Conservation (phyloP, 2,888 invertebrate species). For the Hemithea aestivaria region DNA sequence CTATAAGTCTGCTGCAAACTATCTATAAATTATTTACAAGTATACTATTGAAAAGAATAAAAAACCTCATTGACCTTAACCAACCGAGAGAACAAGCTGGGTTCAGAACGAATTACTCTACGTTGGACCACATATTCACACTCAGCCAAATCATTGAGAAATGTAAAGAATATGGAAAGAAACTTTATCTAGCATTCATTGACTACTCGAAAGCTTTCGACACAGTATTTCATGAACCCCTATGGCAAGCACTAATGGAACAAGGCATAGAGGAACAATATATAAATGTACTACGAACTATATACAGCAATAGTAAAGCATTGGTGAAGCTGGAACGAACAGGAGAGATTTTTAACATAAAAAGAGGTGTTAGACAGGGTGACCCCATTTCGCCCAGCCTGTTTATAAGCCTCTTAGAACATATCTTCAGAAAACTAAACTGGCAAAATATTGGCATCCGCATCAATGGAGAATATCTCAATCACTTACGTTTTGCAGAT, state of each 20-base stretch:
- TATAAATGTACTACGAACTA: constrained; percentile 3
- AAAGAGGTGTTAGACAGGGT: constrained; percentile 10
- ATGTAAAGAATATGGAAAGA: constrained; percentile 15
- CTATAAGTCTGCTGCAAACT: too few relatives aligned
- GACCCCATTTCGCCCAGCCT: constrained; percentile 7
- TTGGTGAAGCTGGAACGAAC: constrained; percentile 7
- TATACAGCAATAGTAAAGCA: constrained; percentile 6
- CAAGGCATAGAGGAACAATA: neutral
- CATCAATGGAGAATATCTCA: too few relatives aligned
- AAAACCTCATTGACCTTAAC: too few relatives aligned
- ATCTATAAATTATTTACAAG: too few relatives aligned
- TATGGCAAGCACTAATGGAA: too few relatives aligned
- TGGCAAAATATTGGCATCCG: too few relatives aligned
- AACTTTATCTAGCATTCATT: constrained; percentile 14
- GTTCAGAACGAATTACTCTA: constrained; percentile 19
- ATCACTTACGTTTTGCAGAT: too few relatives aligned
- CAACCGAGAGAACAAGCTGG: constrained; percentile 26
- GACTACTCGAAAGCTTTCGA: constrained; percentile 15
- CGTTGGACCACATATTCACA: constrained; percentile 21
- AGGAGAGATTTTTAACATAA: too few relatives aligned
- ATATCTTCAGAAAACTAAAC: too few relatives aligned
- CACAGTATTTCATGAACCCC: constrained; percentile 4
- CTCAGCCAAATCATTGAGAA: constrained; percentile 18
- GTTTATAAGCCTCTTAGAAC: too few relatives aligned
- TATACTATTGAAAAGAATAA: too few relatives aligned